These are phyloP conservation scores for Pyrgilauda ruficollis DNA, from an alignment of 2,113 vertebrate species.

Conservation along the genomic window DNA sequence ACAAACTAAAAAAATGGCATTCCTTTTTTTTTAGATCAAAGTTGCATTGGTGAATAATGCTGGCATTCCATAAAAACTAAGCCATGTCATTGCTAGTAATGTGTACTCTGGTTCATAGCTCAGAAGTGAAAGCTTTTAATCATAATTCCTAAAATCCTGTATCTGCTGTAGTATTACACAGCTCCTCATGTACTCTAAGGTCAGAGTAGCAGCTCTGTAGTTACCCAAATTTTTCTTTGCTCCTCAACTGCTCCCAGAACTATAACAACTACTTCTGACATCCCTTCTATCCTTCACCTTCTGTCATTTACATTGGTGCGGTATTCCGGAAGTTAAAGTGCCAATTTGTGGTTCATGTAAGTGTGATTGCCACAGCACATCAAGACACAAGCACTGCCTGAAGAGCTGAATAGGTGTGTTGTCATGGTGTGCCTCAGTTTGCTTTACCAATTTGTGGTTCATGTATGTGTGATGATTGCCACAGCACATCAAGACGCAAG, in stretches of 20 bases:
- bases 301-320: background rate
- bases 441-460: background rate
- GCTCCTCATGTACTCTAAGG: background rate
- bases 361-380: too few relatives aligned
- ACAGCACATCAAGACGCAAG: background rate
- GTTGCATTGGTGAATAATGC: background rate
- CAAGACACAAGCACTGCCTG: background rate
- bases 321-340: background rate
- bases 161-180: background rate
- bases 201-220: background rate
- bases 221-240: background rate
- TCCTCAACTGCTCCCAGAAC: background rate
- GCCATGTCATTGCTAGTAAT: background rate
- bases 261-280: background rate
- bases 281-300: background rate
- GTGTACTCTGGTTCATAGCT: background rate
- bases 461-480: background rate
- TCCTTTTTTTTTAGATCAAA: background rate
- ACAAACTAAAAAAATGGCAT: background rate
- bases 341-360: background rate
- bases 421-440: too few relatives aligned
- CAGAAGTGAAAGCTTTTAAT: background rate
- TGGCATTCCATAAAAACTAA: background rate
- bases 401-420: background rate
- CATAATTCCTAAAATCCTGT: background rate